A percentile compares a stretch with the other conserved stretches of the same genome.
Conservation (phyloP, 2,113 vertebrate genomes). For the Scortum barcoo region DNA sequence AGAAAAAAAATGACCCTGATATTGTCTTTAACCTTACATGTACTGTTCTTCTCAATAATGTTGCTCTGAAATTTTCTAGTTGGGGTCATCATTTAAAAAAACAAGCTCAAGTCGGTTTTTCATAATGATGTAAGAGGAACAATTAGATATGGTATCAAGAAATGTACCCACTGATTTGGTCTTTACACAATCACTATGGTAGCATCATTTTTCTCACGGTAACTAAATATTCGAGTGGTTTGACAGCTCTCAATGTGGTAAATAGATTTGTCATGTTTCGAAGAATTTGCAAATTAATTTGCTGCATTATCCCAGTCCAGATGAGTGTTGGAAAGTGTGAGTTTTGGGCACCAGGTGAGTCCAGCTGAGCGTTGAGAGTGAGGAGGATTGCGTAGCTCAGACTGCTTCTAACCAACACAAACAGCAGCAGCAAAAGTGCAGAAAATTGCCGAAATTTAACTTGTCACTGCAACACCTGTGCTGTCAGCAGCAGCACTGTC, state of each 20-base stretch:
- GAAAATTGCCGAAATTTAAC: slow-evolving; percentile 43
- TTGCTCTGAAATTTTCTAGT: not conserved
- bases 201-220: not conserved
- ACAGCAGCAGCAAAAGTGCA: slow-evolving; percentile 40
- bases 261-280: not conserved
- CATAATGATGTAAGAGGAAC: not conserved
- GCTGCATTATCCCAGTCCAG: not conserved
- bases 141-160: not conserved
- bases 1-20: not conserved
- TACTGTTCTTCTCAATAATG: not conserved
- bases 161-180: not conserved
- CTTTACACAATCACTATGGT: not conserved
- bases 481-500: slow-evolving; percentile 27
- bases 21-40: not conserved
- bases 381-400: slow-evolving; percentile 6
- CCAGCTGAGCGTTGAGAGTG: slow-evolving; percentile 8
- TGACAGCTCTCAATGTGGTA: not conserved
- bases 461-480: slow-evolving; percentile 39
- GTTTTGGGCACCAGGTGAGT: slow-evolving; percentile 17
- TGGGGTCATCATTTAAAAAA: not conserved
- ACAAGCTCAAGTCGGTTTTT: not conserved
- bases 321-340: not conserved
- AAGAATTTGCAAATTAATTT: not conserved
- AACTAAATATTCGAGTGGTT: not conserved
- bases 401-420: slow-evolving; percentile 35